These are phyloP conservation scores for Drosophila falleni DNA, from an alignment of 2,888 invertebrate species.

Conservation along the genomic window DNA sequence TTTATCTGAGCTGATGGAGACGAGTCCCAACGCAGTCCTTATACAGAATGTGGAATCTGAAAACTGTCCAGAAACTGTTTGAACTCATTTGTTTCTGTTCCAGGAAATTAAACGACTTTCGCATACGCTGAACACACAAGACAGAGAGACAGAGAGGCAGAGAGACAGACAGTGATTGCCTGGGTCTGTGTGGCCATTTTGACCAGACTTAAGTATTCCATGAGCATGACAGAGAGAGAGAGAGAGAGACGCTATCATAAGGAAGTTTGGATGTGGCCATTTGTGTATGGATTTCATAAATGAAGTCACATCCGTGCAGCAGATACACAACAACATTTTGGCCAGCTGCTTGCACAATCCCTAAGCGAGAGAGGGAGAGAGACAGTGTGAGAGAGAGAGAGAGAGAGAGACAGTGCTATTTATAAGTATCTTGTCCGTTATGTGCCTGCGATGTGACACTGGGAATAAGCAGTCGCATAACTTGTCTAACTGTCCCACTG, in stretches of 20 bases:
- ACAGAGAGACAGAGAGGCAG: not conserved
- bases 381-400: constrained; percentile 4
- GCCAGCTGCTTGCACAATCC: constrained; percentile 28
- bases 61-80: constrained; percentile 21
- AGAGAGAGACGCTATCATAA: constrained; percentile 22
- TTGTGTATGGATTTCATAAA: constrained; percentile 58
- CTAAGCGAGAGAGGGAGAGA: constrained; percentile 2
- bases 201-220: constrained; percentile 19
- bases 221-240: constrained; percentile 2
- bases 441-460: constrained; percentile 66
- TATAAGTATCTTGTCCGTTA: constrained; percentile 63
- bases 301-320: constrained; percentile 53
- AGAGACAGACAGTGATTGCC: constrained; percentile 10
- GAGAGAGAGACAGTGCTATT: constrained; percentile 40
- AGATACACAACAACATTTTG: constrained; percentile 49
- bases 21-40: constrained; percentile 36
- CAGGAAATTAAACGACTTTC: constrained; percentile 43
- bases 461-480: constrained; percentile 31
- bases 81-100: constrained; percentile 17
- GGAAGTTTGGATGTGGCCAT: constrained; percentile 65
- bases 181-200: not conserved
- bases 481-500: constrained; percentile 28
- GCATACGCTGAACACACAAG: constrained; percentile 23
- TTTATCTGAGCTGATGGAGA: constrained; percentile 16
- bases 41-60: constrained; percentile 26